A percentile compares a stretch with the other conserved stretches of the same genome.
phyloP scores from a whole-genome alignment of 1,140 invertebrate genomes.

The Stratiolaelaps scimitus region DNA sequence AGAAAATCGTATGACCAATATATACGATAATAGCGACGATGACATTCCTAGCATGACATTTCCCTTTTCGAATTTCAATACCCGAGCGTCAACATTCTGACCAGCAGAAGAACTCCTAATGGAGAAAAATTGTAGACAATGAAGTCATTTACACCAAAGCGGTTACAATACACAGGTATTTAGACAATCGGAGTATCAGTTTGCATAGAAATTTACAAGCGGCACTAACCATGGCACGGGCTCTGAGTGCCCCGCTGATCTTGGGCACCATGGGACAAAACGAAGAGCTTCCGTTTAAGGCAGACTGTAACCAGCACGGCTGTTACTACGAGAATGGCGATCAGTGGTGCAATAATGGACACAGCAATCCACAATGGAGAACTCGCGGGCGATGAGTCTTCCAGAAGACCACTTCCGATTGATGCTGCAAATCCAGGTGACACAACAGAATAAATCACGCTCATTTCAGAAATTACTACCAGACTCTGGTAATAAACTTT shows the following conservation, averaged over 20 bases:
- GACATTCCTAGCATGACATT: not conserved
- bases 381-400: not conserved
- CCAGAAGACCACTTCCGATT: conserved; percentile 18
- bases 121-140: no score
- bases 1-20: not conserved
- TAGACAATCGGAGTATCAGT: not conserved
- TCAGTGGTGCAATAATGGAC: conserved; percentile 10
- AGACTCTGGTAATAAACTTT: no score
- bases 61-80: conserved; percentile 4
- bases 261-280: conserved; percentile 7
- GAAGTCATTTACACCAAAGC: no score
- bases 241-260: conserved; percentile 23
- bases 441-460: no score
- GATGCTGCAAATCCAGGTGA: not conserved
- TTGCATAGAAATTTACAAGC: conserved; percentile 2
- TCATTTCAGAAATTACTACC: no score
- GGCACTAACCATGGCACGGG: conserved; percentile 16
- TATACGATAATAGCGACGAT: not conserved
- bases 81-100: no score
- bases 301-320: conserved; percentile 18
- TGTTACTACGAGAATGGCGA: conserved; percentile 8
- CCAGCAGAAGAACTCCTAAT: no score
- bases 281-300: conserved; percentile 24
- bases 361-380: conserved; percentile 12
- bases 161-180: no score